Base-by-base conservation (phyloP, 2,113 vertebrate species). In the Heterotilapia buettikoferi region DNA sequence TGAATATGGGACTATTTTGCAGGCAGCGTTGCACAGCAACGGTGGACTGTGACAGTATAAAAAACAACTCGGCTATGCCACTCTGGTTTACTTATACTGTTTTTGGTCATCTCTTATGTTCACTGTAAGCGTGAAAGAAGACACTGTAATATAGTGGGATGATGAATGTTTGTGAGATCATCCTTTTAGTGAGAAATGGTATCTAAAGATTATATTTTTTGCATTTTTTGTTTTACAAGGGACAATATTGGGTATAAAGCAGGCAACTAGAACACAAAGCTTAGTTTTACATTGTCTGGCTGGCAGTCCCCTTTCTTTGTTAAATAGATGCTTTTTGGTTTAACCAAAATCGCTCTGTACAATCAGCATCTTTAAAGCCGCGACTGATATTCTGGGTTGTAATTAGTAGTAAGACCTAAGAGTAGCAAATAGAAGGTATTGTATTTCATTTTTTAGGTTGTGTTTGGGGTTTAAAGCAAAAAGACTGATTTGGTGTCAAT, bases 121-220 rank as follows among this genome's bases (percentile, higher is more conserved):
- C 12, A 83, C 16, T 53, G 63, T 84, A 57, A 38, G 63, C 84
- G 59, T 31, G 53, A 80, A 83, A 83, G 54, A 86, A 59, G 79
- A 71, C 24, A 45, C 68, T 76, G 88, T 84, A 16, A 33, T 68
- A 52, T 66, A 54, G 90, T 76, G 40, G 87, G 92, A 90, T 76
- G 83, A 56, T 84, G 88, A 92, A 86, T 90, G 87, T 91, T 76
- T 93, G 86, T 84, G 80, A 89, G 66, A 59, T 92, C 45, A 89
- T 90, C 59, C 73, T 78, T 87, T 73, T 83, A 80, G 76, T 85
- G 59, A 71, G 57, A 61, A 52, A 78, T 36, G 33, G 9, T 54
- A 26, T 80, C 63, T 63, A 84, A 29, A 90, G 14, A 84, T 86
- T 87, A 5, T 86, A 84, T 92, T 84, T 93, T 90, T 90, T 84